phyloP scores from a whole-genome alignment of 2,113 vertebrate genomes.

The Bostrychus sinensis region DNA sequence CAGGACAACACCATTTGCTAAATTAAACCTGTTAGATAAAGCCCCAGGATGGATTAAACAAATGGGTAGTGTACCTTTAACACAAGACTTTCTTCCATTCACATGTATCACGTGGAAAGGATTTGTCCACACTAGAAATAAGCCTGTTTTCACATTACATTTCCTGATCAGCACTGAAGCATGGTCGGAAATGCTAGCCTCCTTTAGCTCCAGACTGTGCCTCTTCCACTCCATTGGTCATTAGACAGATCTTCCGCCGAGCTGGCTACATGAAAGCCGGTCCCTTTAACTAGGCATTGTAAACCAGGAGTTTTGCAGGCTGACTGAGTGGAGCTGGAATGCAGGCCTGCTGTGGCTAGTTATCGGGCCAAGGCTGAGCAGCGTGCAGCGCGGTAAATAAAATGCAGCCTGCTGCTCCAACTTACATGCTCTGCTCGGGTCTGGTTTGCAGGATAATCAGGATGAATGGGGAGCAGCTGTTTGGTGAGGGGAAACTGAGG shows the following conservation, averaged over 20 bases:
- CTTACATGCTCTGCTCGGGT: conserved; percentile 55
- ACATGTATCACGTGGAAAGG: conserved; percentile 1
- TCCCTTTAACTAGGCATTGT: conserved; percentile 30
- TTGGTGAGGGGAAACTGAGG: neutral
- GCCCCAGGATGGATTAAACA: no score
- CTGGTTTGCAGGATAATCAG: conserved; percentile 65
- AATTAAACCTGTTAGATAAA: no score
- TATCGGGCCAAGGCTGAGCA: conserved; percentile 57
- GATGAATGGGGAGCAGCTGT: conserved; percentile 72
- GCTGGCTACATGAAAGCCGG: conserved; percentile 28
- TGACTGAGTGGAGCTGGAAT: conserved; percentile 64
- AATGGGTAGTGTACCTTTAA: neutral
- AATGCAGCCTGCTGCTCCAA: conserved; percentile 51
- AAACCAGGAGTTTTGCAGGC: conserved; percentile 36
- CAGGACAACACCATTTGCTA: no score
- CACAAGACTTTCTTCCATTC: neutral
- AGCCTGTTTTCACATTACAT: conserved; percentile 13
- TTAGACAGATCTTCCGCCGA: neutral
- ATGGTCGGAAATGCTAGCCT: neutral
- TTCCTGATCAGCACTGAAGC: conserved; percentile 7
- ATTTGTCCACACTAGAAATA: neutral
- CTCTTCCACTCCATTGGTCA: conserved; percentile 4
- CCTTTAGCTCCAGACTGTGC: neutral
- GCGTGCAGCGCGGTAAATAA: conserved; percentile 52
- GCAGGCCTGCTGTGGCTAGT: conserved; percentile 71